phyloP scores from a whole-genome alignment of 2,113 vertebrate genomes.

The Amphilophus citrinellus region DNA sequence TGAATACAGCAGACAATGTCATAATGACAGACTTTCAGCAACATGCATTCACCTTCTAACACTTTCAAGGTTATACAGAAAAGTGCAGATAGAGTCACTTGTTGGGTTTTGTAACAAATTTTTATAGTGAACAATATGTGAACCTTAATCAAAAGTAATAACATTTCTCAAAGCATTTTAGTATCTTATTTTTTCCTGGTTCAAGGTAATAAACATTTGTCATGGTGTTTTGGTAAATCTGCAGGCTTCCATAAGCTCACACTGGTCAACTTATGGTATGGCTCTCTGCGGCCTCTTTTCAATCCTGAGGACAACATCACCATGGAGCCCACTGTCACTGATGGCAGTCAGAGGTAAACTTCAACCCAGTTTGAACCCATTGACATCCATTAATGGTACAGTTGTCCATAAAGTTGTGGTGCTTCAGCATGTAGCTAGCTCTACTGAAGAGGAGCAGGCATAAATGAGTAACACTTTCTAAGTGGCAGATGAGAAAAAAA shows the following conservation, averaged over 20 bases:
- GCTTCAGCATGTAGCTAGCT: not conserved
- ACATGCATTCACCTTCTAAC: conserved; percentile 37
- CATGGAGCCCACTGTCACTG: conserved; percentile 66
- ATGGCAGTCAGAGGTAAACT: conserved; percentile 81
- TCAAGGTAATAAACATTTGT: not conserved
- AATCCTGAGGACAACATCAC: conserved; percentile 45
- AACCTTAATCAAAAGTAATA: conserved; percentile 21
- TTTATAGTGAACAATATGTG: conserved; percentile 27
- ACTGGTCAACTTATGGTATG: conserved; percentile 88
- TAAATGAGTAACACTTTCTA: too few species aligned
- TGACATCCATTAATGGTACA: not conserved
- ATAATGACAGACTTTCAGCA: conserved; percentile 24
- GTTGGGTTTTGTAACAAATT: conserved; percentile 30
- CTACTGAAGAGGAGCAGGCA: too few species aligned
- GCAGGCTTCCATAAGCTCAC: conserved; percentile 83
- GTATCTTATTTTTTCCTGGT: not conserved
- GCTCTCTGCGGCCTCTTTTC: conserved; percentile 81
- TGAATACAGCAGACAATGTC: conserved; percentile 14
- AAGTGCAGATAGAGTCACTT: conserved; percentile 43
- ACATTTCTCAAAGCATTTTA: not conserved
- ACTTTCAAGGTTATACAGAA: conserved; percentile 43
- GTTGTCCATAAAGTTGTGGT: not conserved
- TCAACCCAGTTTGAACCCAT: not conserved
- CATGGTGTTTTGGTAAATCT: conserved; percentile 29
- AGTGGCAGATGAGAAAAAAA: too few species aligned